Percentiles rank a stretch among this genome's conserved stretches.
Evolutionary conservation across 2,113 vertebrate species (phyloP).

Genomic region (Heterocephalus glaber): DNA sequence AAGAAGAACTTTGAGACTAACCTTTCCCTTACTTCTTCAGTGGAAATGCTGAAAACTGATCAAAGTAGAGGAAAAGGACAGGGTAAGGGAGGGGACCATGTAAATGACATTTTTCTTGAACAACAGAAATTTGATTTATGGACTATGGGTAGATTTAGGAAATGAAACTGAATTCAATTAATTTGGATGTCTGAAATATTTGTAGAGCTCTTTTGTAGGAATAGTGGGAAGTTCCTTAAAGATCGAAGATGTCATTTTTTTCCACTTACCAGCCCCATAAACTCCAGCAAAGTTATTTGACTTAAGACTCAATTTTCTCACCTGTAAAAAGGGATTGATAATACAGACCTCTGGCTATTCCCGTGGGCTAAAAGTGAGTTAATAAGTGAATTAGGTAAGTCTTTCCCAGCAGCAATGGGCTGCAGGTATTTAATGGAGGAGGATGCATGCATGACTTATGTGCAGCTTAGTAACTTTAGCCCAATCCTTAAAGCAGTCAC

Average conservation of each 20-base stretch:
- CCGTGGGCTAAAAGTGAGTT: conserved; percentile 1
- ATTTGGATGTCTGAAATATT: background rate
- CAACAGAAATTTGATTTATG: background rate
- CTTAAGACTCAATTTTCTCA: conserved; percentile 12
- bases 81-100: background rate
- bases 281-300: background rate
- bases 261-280: background rate
- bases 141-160: background rate
- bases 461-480: background rate
- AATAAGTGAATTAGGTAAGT: background rate
- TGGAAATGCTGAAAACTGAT: conserved; percentile 27
- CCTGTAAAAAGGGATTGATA: background rate
- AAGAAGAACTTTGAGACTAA: conserved; percentile 2
- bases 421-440: background rate
- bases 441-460: background rate
- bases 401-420: background rate
- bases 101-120: background rate
- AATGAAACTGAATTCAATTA: background rate
- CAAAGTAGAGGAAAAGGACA: background rate
- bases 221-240: background rate
- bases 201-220: background rate
- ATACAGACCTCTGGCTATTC: background rate
- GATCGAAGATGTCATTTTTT: background rate
- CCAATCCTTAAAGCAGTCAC: background rate
- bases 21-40: background rate